phyloP scores from a whole-genome alignment of 2,797 vertebrate species.

The Falco berigora region DNA sequence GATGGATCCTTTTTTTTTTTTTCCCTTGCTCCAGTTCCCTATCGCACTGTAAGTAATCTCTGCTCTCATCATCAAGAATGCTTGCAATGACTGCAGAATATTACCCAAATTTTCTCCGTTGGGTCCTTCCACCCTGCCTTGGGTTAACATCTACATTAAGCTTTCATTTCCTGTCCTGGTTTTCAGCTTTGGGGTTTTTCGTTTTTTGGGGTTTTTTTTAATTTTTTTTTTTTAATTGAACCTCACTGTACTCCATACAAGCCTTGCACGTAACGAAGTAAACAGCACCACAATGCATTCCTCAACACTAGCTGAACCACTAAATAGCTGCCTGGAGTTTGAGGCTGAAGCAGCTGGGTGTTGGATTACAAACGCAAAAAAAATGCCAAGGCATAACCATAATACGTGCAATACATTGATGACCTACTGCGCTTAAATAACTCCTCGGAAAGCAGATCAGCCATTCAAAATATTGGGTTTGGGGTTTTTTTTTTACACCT shows the following conservation, averaged over 20 bases:
- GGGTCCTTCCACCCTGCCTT: neutral
- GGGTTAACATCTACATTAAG: neutral
- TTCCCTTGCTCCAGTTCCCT: constrained; percentile 33
- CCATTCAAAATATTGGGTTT: neutral
- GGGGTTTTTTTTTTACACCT: neutral
- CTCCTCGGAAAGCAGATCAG: neutral
- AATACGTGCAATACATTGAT: constrained; percentile 29
- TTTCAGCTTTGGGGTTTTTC: neutral
- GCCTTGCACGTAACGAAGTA: neutral
- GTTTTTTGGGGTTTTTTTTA: too few relatives aligned
- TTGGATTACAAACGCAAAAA: constrained; percentile 59
- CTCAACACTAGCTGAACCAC: constrained; percentile 34
- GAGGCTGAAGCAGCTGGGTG: constrained; percentile 55
- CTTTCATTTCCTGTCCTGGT: neutral
- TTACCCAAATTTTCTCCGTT: neutral
- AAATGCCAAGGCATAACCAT: constrained; percentile 54
- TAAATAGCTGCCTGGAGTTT: constrained; percentile 52
- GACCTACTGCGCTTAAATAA: constrained; percentile 37
- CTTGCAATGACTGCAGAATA: neutral
- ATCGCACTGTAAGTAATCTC: constrained; percentile 28
- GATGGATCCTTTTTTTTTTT: neutral
- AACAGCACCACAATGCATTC: constrained; percentile 60
- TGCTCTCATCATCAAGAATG: constrained; percentile 41
- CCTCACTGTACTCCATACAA: neutral
- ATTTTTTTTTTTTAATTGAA: neutral